Conservation (phyloP, 1,140 invertebrate species). For the Lasaia peninsularis region DNA sequence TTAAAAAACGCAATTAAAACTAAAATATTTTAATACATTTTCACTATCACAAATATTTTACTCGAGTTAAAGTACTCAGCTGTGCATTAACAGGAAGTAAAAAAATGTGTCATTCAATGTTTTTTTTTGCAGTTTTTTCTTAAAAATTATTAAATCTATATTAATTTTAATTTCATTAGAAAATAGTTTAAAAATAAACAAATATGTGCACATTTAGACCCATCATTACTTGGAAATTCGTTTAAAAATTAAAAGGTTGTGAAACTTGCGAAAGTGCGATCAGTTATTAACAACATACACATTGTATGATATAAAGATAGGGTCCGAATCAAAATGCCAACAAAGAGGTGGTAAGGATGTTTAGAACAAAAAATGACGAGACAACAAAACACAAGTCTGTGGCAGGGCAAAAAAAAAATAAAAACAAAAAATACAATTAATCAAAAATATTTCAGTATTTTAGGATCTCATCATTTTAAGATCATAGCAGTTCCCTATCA, state of each 20-base stretch:
- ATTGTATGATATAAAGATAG: not conserved
- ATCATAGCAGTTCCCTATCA: not conserved
- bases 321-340: not conserved
- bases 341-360: not conserved
- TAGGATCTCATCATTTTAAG: not conserved
- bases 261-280: not conserved
- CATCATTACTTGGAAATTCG: not conserved
- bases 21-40: too few species aligned
- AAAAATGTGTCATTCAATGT: too few species aligned
- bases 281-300: not conserved
- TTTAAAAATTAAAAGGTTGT: not conserved
- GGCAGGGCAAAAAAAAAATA: too few species aligned
- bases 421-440: too few species aligned
- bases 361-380: not conserved
- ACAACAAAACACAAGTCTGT: not conserved
- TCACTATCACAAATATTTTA: too few species aligned
- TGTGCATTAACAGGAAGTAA: too few species aligned
- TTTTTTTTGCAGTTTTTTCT: not conserved
- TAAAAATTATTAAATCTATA: not conserved
- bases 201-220: not conserved
- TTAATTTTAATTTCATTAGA: not conserved
- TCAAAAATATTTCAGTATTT: too few species aligned
- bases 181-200: too few species aligned
- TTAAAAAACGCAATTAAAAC: too few species aligned
- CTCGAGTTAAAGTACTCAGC: too few species aligned